These are phyloP conservation scores for Euglossa dilemma DNA, from an alignment of 1,140 invertebrate species.

Conservation along the genomic window DNA sequence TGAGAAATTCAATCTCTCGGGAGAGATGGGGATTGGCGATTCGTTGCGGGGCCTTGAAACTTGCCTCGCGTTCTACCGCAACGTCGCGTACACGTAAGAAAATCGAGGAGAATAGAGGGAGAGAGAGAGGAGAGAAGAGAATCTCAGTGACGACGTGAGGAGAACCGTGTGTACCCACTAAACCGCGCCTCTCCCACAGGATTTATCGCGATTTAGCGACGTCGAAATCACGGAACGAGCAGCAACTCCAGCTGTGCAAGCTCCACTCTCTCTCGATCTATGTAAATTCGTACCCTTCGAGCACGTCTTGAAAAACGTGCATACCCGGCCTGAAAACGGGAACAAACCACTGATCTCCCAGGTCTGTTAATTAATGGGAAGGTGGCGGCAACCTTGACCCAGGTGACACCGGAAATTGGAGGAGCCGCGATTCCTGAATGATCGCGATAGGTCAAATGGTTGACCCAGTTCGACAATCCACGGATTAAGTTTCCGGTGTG, in stretches of 20 bases:
- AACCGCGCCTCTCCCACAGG: neutral
- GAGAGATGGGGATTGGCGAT: neutral
- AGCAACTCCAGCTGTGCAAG: neutral
- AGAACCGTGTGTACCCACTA: too few relatives aligned
- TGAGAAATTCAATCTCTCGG: conserved; percentile 28
- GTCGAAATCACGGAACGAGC: neutral
- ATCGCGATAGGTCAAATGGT: conserved; percentile 44
- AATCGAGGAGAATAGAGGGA: conserved; percentile 6
- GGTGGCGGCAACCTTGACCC: conserved; percentile 31
- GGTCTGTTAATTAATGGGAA: conserved; percentile 29
- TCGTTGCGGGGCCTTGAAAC: conserved; percentile 8
- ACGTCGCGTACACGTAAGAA: neutral
- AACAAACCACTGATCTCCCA: neutral
- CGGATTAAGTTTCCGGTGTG: conserved; percentile 48
- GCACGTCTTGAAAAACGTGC: too few relatives aligned
- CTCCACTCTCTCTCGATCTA: neutral
- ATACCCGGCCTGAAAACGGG: too few relatives aligned
- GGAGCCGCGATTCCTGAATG: conserved; percentile 27
- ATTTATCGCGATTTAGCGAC: neutral
- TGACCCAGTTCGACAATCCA: conserved; percentile 49
- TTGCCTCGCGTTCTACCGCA: neutral
- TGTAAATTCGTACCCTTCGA: too few relatives aligned
- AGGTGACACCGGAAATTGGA: conserved; percentile 33
- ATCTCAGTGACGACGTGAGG: too few relatives aligned
- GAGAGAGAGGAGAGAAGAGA: too few relatives aligned